phyloP scores from a whole-genome alignment of 2,888 invertebrate species.

The Timema cristinae region DNA sequence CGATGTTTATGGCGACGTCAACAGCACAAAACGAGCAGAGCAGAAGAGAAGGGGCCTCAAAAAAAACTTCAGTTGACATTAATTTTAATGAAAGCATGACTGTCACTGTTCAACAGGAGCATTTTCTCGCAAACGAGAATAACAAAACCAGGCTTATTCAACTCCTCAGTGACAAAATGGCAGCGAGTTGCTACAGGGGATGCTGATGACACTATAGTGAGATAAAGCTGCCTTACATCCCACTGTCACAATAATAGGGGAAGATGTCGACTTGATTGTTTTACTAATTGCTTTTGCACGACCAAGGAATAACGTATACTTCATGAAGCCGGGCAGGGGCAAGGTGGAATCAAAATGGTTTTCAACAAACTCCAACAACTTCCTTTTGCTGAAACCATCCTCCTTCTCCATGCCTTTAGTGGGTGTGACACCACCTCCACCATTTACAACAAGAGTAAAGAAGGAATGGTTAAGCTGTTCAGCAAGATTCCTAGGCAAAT shows the following conservation, averaged over 20 bases:
- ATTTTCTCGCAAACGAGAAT: too few species aligned
- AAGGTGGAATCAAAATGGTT: conserved; percentile 9
- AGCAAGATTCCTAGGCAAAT: too few species aligned
- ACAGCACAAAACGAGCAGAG: too few species aligned
- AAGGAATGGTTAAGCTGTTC: background rate
- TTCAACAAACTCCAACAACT: conserved; percentile 12
- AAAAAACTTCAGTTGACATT: too few species aligned
- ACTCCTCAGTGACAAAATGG: background rate
- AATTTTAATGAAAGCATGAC: too few species aligned
- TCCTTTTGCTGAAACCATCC: conserved; percentile 7
- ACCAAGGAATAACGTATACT: conserved; percentile 1
- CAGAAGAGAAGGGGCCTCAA: too few species aligned
- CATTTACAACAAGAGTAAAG: background rate
- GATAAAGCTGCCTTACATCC: background rate
- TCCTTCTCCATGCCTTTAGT: background rate
- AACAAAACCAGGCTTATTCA: background rate
- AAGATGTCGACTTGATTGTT: conserved; percentile 10
- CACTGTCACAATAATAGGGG: conserved; percentile 4
- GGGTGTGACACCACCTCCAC: conserved; percentile 1
- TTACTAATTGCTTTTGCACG: background rate
- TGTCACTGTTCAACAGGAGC: too few species aligned
- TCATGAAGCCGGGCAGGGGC: background rate
- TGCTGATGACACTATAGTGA: conserved; percentile 4
- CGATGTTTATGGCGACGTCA: too few species aligned
- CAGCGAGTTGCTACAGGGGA: background rate